Evolutionary conservation across 35 echinoderm and acorn worm species (phyloP).

Genomic region (Diadema setosum): DNA sequence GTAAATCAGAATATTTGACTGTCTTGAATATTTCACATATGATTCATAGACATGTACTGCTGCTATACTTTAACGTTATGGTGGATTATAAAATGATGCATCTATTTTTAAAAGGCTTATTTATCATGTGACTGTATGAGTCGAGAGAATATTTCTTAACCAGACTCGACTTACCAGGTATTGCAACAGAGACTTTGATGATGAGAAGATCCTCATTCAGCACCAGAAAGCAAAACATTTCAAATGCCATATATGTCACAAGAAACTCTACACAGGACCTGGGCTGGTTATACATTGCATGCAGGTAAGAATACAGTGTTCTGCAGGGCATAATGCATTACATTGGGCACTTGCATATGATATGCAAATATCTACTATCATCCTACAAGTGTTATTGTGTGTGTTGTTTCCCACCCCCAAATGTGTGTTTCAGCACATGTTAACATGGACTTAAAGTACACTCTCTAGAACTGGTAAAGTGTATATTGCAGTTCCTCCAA

Average conservation of each 20-base stretch:
- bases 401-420: no score
- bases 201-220: slow-evolving; percentile 96
- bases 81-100: not conserved
- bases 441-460: no score
- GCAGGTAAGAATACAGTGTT: no score
- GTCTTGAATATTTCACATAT: not conserved
- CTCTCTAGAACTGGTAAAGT: no score
- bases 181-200: slow-evolving; percentile 97
- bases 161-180: slow-evolving; percentile 74
- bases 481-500: no score
- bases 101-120: not conserved
- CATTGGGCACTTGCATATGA: no score
- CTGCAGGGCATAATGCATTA: no score
- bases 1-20: not conserved
- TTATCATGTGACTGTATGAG: not conserved
- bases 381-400: no score
- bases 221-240: slow-evolving; percentile 99
- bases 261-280: slow-evolving; percentile 95
- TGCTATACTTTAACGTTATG: not conserved
- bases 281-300: slow-evolving; percentile 97
- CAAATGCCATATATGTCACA: slow-evolving; percentile 97
- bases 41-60: not conserved
- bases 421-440: no score
- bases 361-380: no score
- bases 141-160: not conserved